A percentile compares a stretch with the other conserved stretches of the same genome.
These are phyloP conservation scores for Pristis pectinata DNA, from an alignment of 2,797 vertebrate species.

Conservation along the genomic window DNA sequence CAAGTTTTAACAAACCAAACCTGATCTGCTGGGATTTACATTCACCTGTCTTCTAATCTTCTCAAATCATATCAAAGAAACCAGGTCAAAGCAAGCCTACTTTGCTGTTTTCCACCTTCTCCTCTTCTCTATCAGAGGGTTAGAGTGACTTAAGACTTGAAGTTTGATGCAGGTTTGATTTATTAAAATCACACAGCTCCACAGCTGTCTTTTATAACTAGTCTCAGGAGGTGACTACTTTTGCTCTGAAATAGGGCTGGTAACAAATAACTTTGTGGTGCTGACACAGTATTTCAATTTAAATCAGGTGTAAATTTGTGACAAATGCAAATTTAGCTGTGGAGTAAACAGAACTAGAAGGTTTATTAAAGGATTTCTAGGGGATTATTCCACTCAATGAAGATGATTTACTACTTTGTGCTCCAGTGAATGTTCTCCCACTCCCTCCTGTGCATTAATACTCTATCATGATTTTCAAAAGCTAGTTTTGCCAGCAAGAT, in stretches of 20 bases:
- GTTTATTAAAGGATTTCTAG: not conserved
- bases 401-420: not conserved
- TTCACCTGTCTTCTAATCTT: not conserved
- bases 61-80: not conserved
- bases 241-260: not conserved
- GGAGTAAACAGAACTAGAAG: not conserved
- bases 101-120: not conserved
- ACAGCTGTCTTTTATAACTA: not conserved
- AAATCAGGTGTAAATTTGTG: constrained; percentile 5
- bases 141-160: not conserved
- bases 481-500: not conserved
- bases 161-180: not conserved
- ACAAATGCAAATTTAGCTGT: constrained; percentile 13
- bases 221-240: not conserved
- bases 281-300: constrained; percentile 21
- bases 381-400: not conserved
- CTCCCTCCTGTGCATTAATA: not conserved
- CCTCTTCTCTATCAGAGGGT: not conserved
- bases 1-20: not conserved
- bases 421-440: not conserved
- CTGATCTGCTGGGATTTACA: not conserved
- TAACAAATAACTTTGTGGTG: not conserved
- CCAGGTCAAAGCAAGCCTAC: not conserved
- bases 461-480: not conserved
- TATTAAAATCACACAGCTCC: not conserved